Base-by-base conservation (phyloP, 2,888 invertebrate species). In the Dryomyza anilis region DNA sequence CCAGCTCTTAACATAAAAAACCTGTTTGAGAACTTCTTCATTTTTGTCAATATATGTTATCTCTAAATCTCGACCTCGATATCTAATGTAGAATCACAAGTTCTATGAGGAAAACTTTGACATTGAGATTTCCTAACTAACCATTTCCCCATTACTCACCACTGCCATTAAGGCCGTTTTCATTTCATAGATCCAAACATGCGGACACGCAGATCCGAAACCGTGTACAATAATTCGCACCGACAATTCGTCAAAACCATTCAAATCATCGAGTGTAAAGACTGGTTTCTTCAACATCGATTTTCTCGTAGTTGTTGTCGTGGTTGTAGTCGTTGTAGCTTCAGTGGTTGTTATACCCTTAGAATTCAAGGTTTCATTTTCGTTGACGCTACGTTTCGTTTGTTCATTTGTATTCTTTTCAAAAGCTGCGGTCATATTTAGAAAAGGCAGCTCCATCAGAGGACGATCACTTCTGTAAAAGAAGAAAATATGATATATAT, bases 151-250 rank as follows among this genome's bases (percentile, higher is more conserved):
- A n/a, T n/a, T n/a, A 85, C 88, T 86, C 81, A 94, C 93, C 80
- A 94, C 93, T 60, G 93, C 91, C 89, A 96, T 91, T 16, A 96
- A 85, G 6, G 95, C 95, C 27, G 94, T 92, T 65, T 95, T 88
- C 92, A 96, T 95, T 82, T 95, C 94, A 78, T 94, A 92, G 12
- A 96, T 93, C 97, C 97, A 97, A 21, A 95, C 91, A 77, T 94
- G 92, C 62, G 91, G 90, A 80, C 95, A 96, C 76, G 92, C 93
- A 65, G 94, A 94, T 1, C 95, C 95, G 79, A 97, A 97, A 2
- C 96, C 96, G 78, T 97, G 96, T 0, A 96, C 93, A 74, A 97
- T 91, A 67, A 96, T 88, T 75, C 95, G 88, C 14, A 91, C 91
- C 7, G 86, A 85, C 43, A 86, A 75, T 65, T 85, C 78, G 63